Conservation (phyloP, 2,113 vertebrate species). For the Hoplias malabaricus region DNA sequence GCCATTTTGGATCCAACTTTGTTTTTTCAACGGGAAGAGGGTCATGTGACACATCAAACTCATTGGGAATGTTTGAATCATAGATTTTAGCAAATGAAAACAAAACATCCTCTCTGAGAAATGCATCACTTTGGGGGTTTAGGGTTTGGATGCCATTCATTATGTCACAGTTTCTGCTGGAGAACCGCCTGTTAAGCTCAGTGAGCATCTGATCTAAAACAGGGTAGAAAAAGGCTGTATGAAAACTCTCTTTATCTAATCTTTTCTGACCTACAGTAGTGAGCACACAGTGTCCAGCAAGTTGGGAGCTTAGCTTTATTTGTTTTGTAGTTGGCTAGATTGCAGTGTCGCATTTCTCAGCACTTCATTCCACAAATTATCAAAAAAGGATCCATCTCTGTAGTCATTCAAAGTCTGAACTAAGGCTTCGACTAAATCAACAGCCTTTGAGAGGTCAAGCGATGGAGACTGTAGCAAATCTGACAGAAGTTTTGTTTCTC, state of each 20-base stretch:
- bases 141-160: too few relatives aligned
- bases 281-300: neutral
- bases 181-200: too few relatives aligned
- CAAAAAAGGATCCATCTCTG: slow-evolving; percentile 11
- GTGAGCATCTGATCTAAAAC: too few relatives aligned
- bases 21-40: too few relatives aligned
- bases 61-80: neutral
- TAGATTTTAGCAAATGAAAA: neutral
- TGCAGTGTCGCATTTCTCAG: neutral
- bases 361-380: slow-evolving; percentile 8
- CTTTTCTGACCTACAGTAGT: too few relatives aligned
- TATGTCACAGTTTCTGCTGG: too few relatives aligned
- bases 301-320: neutral
- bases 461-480: slow-evolving; percentile 22
- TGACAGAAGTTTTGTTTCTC: slow-evolving; percentile 25
- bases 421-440: slow-evolving; percentile 20
- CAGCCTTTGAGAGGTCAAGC: neutral
- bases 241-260: too few relatives aligned
- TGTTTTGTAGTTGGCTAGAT: neutral
- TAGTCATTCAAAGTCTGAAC: slow-evolving; percentile 11
- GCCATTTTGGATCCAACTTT: too few relatives aligned
- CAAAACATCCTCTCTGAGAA: neutral
- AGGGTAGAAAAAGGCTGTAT: too few relatives aligned
- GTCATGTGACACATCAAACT: too few relatives aligned
- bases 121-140: neutral